Evolutionary conservation across 2,797 vertebrate species (phyloP).

Genomic region (Poeciliopsis presidionis): DNA sequence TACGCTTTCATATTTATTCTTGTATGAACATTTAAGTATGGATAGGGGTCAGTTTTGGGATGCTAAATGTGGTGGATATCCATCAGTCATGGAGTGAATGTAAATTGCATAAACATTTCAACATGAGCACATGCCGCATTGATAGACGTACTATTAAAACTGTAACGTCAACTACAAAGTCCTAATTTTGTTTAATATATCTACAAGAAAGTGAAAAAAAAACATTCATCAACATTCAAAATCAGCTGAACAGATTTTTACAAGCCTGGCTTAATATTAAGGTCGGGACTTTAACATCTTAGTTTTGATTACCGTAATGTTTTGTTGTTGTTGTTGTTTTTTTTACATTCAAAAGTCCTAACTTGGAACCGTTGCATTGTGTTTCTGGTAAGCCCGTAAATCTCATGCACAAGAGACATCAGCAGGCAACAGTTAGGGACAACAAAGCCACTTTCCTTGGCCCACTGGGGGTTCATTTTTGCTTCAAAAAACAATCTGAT

Average conservation of each 20-base stretch:
- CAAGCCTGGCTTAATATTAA: not conserved
- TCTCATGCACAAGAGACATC: too few species aligned
- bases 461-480: too few species aligned
- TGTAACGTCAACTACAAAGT: not conserved
- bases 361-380: too few species aligned
- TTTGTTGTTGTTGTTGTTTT: too few species aligned
- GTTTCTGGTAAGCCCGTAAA: too few species aligned
- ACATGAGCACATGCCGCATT: not conserved
- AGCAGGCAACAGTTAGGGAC: too few species aligned
- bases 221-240: not conserved
- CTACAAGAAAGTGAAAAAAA: not conserved
- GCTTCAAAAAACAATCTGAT: too few species aligned
- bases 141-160: not conserved
- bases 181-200: not conserved
- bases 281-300: too few species aligned
- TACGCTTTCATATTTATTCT: not conserved
- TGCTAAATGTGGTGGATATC: not conserved
- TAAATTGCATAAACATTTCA: not conserved
- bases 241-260: not conserved
- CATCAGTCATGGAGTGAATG: not conserved
- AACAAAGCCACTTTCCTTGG: too few species aligned
- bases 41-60: not conserved
- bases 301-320: too few species aligned
- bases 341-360: too few species aligned
- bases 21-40: constrained; percentile 1